Evolutionary conservation across 1,140 invertebrate genomes (phyloP).

Genomic region (Eciton burchellii): DNA sequence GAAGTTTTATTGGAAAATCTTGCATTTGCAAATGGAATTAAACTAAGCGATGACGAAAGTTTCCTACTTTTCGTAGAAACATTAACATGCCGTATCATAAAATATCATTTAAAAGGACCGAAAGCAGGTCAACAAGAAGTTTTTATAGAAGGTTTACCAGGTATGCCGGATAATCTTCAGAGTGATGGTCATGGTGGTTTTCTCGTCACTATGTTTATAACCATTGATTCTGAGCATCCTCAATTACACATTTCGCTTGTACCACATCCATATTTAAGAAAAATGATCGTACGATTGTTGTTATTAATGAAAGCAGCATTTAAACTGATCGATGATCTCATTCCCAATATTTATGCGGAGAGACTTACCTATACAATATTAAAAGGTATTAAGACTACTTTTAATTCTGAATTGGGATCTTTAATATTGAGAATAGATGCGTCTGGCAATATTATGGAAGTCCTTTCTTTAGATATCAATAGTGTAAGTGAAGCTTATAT

Average conservation of each 20-base stretch:
- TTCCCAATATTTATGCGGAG: slow-evolving; percentile 87
- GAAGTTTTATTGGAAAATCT: slow-evolving; percentile 90
- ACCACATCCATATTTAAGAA: slow-evolving; percentile 87
- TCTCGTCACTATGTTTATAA: slow-evolving; percentile 87
- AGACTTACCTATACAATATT: slow-evolving; percentile 85
- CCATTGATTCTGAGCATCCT: slow-evolving; percentile 86
- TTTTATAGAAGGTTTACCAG: slow-evolving; percentile 92
- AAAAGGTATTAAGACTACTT: too few relatives aligned
- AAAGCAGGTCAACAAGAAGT: slow-evolving; percentile 91
- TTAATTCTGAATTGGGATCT: too few relatives aligned
- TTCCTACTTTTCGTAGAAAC: slow-evolving; percentile 91
- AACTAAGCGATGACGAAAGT: slow-evolving; percentile 90
- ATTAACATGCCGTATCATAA: slow-evolving; percentile 84
- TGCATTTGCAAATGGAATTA: slow-evolving; percentile 93
- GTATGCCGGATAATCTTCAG: slow-evolving; percentile 92
- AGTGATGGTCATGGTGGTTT: slow-evolving; percentile 89
- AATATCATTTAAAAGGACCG: slow-evolving; percentile 91
- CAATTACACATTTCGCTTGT: slow-evolving; percentile 84
- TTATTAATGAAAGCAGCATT: slow-evolving; percentile 87
- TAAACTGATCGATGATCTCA: slow-evolving; percentile 86
- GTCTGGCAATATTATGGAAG: slow-evolving; percentile 89
- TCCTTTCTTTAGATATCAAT: slow-evolving; percentile 86
- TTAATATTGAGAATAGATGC: slow-evolving; percentile 87
- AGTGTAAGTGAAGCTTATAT: slow-evolving; percentile 88
- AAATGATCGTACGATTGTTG: slow-evolving; percentile 86